These are phyloP conservation scores for Sturnus vulgaris DNA, from an alignment of 2,113 vertebrate species.

Conservation along the genomic window DNA sequence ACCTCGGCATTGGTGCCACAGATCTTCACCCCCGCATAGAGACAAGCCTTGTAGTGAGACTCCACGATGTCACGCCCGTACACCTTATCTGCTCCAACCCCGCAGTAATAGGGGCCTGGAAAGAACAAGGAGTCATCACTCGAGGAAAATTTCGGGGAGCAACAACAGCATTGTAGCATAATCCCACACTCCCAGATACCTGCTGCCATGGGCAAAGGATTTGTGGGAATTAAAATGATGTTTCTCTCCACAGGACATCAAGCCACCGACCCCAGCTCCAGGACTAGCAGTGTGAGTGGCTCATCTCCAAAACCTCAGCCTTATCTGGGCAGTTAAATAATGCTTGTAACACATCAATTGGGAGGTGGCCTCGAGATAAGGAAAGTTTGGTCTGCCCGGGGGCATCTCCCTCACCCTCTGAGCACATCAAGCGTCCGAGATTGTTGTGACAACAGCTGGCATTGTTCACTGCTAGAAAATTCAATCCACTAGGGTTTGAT, in stretches of 20 bases:
- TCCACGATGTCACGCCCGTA: slow-evolving; percentile 84
- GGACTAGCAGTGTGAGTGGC: neutral
- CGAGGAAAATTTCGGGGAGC: neutral
- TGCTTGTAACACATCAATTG: neutral
- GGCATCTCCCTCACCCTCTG: neutral
- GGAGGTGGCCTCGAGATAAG: slow-evolving; percentile 27
- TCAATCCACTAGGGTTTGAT: neutral
- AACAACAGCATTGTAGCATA: neutral
- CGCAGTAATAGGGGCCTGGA: slow-evolving; percentile 86
- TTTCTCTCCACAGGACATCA: accelerated
- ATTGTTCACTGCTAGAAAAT: neutral
- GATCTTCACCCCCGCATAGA: slow-evolving; percentile 79
- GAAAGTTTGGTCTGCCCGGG: neutral
- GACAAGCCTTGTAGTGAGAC: slow-evolving; percentile 80
- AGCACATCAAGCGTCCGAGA: neutral
- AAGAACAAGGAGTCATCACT: neutral
- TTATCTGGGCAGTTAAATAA: slow-evolving; percentile 7
- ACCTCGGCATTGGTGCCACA: slow-evolving; percentile 79
- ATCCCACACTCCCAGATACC: neutral
- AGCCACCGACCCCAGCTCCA: neutral
- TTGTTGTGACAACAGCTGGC: neutral
- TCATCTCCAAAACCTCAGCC: neutral
- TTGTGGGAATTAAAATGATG: neutral
- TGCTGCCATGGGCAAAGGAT: neutral
- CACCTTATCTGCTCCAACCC: slow-evolving; percentile 81